Evolutionary conservation across 1,140 invertebrate species (phyloP), one percentile per base, ranked within the genome.

Genomic region (Lithobius niger): DNA sequence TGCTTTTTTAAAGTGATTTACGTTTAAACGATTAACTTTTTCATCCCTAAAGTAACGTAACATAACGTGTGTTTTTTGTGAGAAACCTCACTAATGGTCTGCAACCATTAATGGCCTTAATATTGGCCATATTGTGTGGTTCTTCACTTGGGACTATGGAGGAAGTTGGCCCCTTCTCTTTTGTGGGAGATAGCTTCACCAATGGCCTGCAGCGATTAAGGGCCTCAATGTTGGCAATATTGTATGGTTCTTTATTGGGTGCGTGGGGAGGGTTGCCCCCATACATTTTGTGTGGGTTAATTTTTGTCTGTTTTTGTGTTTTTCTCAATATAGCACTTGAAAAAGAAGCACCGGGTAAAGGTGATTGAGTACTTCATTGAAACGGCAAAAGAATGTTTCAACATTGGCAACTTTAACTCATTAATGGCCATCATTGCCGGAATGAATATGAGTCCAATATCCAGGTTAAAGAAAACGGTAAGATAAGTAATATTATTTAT

Each of bases 321-420:
- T 43, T 52, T 56, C 56, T 56, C 59, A 64, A 64, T 42, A 36
- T 67, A 95, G 88, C 83, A 88, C 65, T 77, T 82, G 54, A 94
- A 94, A 71, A 95, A 93, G 72, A 95, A 94, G 67, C 83, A 90
- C 62, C 76, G 93, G 44, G 89, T 94, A 1, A 78, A 83, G 57
- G 82, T 92, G 27, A 84, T 97, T 40, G 93, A 97, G 68, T 95
- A 89, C 69, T 96, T 92, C 83, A 91, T 97, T 57, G 91, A 97
- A 76, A 87, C 89, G 3, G 94, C 89, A 1, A 78, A 90, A 49
- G 91, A 97, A 69, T 96, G 92, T 68, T 94, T 97, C 69, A 96
- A 97, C 72, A 89, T 96, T 65, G 93, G 92, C 25, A 97, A 97
- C 71, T 97, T 97, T 67, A 97, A 97, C 70, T 96, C 92, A 42